phyloP scores from a whole-genome alignment of 2,888 invertebrate genomes.

The Drosophila monieri region DNA sequence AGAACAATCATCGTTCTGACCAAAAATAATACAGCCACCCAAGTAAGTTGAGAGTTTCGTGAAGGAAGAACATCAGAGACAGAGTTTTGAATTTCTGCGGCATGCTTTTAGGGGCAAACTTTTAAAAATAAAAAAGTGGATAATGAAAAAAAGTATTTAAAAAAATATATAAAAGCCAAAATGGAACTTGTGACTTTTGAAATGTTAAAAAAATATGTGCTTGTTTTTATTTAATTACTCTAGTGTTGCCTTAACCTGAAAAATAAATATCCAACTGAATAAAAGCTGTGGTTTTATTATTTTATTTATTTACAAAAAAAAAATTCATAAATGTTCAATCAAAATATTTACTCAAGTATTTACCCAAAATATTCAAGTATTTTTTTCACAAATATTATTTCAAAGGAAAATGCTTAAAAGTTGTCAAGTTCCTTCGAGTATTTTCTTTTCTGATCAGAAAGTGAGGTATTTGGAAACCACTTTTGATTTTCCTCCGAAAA shows the following conservation, averaged over 20 bases:
- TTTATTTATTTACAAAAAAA: neutral
- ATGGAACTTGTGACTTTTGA: neutral
- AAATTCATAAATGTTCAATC: no score
- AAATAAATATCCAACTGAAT: neutral
- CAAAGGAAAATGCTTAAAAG: no score
- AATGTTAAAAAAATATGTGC: neutral
- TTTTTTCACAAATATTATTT: no score
- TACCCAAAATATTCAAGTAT: no score
- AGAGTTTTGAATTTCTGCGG: slow-evolving; percentile 5
- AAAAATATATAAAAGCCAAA: neutral
- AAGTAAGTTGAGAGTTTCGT: slow-evolving; percentile 8
- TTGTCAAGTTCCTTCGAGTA: neutral
- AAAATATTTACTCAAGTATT: no score
- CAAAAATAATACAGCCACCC: neutral
- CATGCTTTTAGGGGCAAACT: neutral
- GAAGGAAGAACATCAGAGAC: neutral
- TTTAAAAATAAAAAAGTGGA: neutral
- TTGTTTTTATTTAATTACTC: slow-evolving; percentile 2
- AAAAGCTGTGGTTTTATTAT: no score
- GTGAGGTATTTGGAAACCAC: neutral
- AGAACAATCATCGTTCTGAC: slow-evolving; percentile 1
- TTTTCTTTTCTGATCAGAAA: neutral
- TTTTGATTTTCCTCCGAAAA: neutral
- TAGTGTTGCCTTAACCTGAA: neutral
- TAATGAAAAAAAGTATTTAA: neutral